phyloP scores from a whole-genome alignment of 1,140 invertebrate species.

The Leptinotarsa undecemlineata region DNA sequence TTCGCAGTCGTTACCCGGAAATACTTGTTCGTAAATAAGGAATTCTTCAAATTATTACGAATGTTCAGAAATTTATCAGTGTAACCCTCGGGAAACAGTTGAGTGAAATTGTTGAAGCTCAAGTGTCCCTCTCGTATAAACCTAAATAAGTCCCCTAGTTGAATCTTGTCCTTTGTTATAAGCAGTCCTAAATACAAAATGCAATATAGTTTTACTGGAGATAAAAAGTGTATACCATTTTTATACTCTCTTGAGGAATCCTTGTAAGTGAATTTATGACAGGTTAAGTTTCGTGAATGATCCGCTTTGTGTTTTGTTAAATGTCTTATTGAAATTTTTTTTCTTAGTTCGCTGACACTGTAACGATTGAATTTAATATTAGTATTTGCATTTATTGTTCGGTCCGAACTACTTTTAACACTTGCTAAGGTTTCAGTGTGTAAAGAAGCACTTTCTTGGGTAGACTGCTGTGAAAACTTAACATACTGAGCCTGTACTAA shows the following conservation, averaged over 20 bases:
- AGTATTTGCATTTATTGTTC: slow-evolving; percentile 34
- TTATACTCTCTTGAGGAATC: slow-evolving; percentile 50
- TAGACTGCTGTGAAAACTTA: slow-evolving; percentile 49
- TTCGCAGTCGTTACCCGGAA: slow-evolving; percentile 49
- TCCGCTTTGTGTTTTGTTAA: slow-evolving; percentile 48
- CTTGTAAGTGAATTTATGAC: slow-evolving; percentile 48
- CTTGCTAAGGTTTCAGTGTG: slow-evolving; percentile 54
- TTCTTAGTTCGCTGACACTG: slow-evolving; percentile 49
- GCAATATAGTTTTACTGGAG: slow-evolving; percentile 57
- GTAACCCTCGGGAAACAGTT: slow-evolving; percentile 60
- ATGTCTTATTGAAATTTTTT: slow-evolving; percentile 46
- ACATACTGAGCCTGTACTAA: slow-evolving; percentile 52
- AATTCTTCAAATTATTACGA: slow-evolving; percentile 47
- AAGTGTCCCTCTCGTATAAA: slow-evolving; percentile 65
- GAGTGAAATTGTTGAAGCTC: slow-evolving; percentile 59
- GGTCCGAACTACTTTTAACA: slow-evolving; percentile 46
- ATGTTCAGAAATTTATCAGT: slow-evolving; percentile 43
- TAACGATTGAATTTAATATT: slow-evolving; percentile 53
- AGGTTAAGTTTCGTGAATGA: slow-evolving; percentile 41
- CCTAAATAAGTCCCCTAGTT: slow-evolving; percentile 64
- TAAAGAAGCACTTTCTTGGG: slow-evolving; percentile 48
- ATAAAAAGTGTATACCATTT: slow-evolving; percentile 53
- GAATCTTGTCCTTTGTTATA: slow-evolving; percentile 61
- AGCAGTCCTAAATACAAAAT: slow-evolving; percentile 62
- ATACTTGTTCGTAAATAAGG: slow-evolving; percentile 52